Percentiles rank a stretch among this genome's conserved stretches.
phyloP scores from a whole-genome alignment of 2,888 invertebrate genomes.

The Phaedon cochleariae region DNA sequence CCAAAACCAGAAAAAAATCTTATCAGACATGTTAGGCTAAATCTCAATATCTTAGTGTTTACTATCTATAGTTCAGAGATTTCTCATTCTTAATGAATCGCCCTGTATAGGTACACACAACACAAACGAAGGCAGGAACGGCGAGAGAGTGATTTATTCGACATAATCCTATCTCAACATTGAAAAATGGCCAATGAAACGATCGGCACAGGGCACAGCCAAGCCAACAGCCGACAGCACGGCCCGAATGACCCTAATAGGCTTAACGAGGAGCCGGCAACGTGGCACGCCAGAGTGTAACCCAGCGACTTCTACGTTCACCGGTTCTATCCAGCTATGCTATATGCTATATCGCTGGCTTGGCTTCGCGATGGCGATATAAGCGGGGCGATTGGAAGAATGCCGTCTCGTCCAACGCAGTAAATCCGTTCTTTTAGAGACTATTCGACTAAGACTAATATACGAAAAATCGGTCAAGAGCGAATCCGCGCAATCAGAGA shows the following conservation, averaged over 20 bases:
- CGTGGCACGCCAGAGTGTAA: not conserved
- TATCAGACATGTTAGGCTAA: too few relatives aligned
- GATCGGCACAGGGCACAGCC: too few relatives aligned
- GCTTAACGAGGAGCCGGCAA: not conserved
- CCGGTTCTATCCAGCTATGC: not conserved
- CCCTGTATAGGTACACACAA: too few relatives aligned
- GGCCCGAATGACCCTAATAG: conserved; percentile 1
- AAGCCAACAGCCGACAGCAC: too few relatives aligned
- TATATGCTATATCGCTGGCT: not conserved
- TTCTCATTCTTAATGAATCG: too few relatives aligned
- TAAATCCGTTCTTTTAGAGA: too few relatives aligned
- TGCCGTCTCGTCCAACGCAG: not conserved
- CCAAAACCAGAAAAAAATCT: conserved; percentile 11
- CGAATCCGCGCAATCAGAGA: too few relatives aligned
- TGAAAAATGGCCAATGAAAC: conserved; percentile 18
- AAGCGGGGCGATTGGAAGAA: not conserved
- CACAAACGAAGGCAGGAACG: conserved; percentile 5
- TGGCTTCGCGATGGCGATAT: too few relatives aligned
- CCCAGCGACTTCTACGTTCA: not conserved
- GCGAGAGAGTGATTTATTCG: conserved; percentile 15
- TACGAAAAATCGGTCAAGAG: too few relatives aligned
- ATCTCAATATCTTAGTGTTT: too few relatives aligned
- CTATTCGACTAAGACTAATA: too few relatives aligned
- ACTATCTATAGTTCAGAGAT: too few relatives aligned
- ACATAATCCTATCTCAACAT: conserved; percentile 19